phyloP scores from a whole-genome alignment of 2,113 vertebrate genomes.

The Callorhinus ursinus region DNA sequence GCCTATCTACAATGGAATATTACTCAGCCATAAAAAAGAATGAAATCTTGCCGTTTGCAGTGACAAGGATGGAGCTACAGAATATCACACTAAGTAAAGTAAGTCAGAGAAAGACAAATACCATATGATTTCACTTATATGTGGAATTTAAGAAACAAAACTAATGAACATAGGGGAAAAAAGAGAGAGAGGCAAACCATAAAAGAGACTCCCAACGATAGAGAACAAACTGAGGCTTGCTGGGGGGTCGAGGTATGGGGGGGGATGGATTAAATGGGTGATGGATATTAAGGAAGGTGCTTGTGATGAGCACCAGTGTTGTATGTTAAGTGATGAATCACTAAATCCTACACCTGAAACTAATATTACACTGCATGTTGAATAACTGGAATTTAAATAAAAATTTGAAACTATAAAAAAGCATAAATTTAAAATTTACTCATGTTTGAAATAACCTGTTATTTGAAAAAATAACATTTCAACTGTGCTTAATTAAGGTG shows the following conservation, averaged over 20 bases:
- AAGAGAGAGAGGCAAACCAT: neutral
- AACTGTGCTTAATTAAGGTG: neutral
- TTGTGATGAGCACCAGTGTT: neutral
- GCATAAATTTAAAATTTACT: neutral
- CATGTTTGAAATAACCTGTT: conserved; percentile 29
- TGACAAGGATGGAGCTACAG: neutral
- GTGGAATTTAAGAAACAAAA: neutral
- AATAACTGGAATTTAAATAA: neutral
- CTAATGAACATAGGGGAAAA: neutral
- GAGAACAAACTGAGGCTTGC: neutral
- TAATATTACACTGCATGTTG: neutral
- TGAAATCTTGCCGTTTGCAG: neutral
- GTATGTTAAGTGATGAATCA: neutral
- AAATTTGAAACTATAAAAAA: neutral
- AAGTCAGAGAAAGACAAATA: neutral
- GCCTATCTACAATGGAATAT: neutral
- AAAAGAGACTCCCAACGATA: neutral
- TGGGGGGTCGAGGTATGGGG: neutral
- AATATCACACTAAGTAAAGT: neutral
- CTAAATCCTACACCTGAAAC: neutral
- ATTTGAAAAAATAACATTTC: conserved; percentile 29
- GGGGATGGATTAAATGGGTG: neutral
- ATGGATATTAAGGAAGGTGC: neutral
- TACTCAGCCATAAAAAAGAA: neutral
- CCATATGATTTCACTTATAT: neutral